A percentile compares a stretch with the other conserved stretches of the same genome.
Conservation (phyloP, 2,113 vertebrate species). For the Setophaga kirtlandii region DNA sequence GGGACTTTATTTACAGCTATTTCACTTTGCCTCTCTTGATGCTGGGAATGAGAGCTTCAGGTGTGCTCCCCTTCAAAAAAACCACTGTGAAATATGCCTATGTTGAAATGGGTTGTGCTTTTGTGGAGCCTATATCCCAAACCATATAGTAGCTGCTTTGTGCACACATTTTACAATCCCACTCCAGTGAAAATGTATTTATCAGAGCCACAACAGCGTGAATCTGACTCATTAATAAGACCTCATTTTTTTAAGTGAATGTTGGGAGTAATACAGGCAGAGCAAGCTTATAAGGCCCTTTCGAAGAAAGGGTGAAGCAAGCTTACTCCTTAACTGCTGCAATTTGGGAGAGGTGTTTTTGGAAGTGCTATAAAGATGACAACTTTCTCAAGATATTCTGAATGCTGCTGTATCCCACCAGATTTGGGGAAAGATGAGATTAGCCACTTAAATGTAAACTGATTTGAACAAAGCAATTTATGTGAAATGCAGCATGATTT, state of each 20-base stretch:
- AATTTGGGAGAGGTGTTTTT: neutral
- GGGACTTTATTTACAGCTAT: constrained; percentile 20
- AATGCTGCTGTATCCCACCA: neutral
- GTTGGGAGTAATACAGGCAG: neutral
- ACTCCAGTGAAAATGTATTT: neutral
- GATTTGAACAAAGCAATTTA: neutral
- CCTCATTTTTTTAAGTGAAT: neutral
- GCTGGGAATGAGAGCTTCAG: constrained; percentile 33
- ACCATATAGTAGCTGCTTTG: neutral
- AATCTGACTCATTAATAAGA: neutral
- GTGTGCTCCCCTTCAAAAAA: constrained; percentile 13
- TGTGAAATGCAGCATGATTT: neutral
- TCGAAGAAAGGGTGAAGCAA: neutral
- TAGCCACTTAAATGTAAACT: neutral
- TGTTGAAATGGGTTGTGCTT: neutral
- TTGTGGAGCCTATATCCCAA: neutral
- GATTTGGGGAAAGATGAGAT: neutral
- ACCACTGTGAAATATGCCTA: neutral
- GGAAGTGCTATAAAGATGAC: neutral
- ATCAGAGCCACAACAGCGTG: neutral
- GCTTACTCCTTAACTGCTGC: neutral
- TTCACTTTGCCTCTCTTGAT: constrained; percentile 21
- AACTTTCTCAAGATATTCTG: neutral
- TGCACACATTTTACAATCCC: neutral
- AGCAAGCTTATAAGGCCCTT: neutral